A percentile compares a stretch with the other conserved stretches of the same genome.
phyloP scores from a whole-genome alignment of 2,113 vertebrate species.

The Ctenomys sociabilis region DNA sequence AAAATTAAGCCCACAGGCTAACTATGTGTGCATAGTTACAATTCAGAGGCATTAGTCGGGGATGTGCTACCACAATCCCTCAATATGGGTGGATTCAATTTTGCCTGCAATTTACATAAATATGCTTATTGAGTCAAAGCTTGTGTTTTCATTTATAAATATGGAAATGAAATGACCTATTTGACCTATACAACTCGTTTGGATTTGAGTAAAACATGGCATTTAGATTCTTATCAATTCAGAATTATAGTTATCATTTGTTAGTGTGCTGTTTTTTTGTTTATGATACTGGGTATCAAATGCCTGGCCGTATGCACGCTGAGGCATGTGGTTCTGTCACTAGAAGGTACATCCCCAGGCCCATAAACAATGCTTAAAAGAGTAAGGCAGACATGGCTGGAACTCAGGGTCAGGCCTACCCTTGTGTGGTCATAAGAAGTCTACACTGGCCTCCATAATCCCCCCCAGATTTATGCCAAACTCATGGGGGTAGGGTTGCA shows the following conservation, averaged over 20 bases:
- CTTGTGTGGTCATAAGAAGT: not conserved
- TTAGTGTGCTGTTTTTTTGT: not conserved
- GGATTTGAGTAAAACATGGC: slow-evolving; percentile 37
- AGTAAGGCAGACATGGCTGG: not conserved
- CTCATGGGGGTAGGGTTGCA: not conserved
- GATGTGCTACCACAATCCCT: not conserved
- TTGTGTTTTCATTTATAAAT: slow-evolving; percentile 47
- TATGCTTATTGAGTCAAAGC: slow-evolving; percentile 13
- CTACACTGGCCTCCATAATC: not conserved
- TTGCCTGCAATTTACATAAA: slow-evolving; percentile 55
- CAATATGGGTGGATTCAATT: slow-evolving; percentile 18
- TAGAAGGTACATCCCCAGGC: not conserved
- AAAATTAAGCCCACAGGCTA: slow-evolving; percentile 65
- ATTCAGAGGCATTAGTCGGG: slow-evolving; percentile 58
- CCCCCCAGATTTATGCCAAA: not conserved
- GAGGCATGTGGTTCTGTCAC: not conserved
- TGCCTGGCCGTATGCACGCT: not conserved
- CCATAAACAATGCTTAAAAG: slow-evolving; percentile 12
- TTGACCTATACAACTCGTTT: slow-evolving; percentile 5
- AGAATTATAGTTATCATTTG: not conserved
- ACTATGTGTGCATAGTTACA: not conserved
- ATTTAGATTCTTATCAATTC: not conserved
- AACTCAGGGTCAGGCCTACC: not conserved
- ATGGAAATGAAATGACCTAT: not conserved
- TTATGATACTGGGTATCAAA: not conserved